phyloP scores from a whole-genome alignment of 2,888 invertebrate genomes.

The Nephrotoma guestfalica region DNA sequence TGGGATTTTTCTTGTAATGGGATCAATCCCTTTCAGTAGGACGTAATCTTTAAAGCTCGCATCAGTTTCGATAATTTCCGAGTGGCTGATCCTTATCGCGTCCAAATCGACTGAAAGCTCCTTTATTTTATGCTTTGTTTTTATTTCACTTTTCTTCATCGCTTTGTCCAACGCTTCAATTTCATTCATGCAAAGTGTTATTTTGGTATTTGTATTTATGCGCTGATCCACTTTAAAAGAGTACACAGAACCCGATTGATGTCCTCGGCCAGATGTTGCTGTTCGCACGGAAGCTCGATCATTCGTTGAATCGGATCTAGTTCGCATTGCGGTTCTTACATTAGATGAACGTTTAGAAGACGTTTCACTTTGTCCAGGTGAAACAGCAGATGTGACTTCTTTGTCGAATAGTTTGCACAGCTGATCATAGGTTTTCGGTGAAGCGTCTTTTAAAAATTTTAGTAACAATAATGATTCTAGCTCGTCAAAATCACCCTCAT shows the following conservation, averaged over 20 bases:
- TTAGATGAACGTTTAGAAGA: not conserved
- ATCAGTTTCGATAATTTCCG: conserved; percentile 33
- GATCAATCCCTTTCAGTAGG: conserved; percentile 26
- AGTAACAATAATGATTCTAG: conserved; percentile 24
- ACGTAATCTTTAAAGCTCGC: conserved; percentile 33
- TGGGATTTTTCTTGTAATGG: conserved; percentile 33
- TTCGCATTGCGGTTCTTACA: not conserved
- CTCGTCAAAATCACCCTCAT: conserved; percentile 18
- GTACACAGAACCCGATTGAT: conserved; percentile 3
- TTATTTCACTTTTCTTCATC: conserved; percentile 12
- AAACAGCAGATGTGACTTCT: not conserved
- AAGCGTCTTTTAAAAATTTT: conserved; percentile 26
- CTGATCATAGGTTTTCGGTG: conserved; percentile 24
- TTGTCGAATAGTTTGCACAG: conserved; percentile 14
- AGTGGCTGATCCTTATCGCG: conserved; percentile 28
- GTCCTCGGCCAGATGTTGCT: conserved; percentile 7
- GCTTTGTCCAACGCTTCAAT: conserved; percentile 18
- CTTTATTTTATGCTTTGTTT: not conserved
- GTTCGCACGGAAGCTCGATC: conserved; percentile 4
- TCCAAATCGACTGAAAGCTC: conserved; percentile 34
- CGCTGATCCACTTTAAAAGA: not conserved
- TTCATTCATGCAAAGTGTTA: conserved; percentile 25
- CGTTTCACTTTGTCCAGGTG: not conserved
- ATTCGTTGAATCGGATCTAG: not conserved
- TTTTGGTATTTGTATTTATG: conserved; percentile 17